phyloP scores from a whole-genome alignment of 2,888 invertebrate species.

The Iphiclides podalirius region DNA sequence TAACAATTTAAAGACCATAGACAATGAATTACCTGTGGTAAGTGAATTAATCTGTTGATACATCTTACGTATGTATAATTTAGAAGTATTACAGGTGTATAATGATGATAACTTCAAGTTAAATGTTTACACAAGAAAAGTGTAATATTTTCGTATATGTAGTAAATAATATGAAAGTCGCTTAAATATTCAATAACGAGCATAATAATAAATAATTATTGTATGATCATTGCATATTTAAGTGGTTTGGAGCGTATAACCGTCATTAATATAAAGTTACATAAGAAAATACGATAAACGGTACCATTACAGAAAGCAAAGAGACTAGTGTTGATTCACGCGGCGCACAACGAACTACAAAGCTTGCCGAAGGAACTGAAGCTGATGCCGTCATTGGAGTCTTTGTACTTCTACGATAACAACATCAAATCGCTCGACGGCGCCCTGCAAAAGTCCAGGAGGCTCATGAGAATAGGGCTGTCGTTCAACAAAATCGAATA shows the following conservation, averaged over 20 bases:
- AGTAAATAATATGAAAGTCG: too few relatives aligned
- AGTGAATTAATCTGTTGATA: constrained; percentile 47
- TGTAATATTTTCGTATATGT: too few relatives aligned
- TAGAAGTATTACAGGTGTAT: too few relatives aligned
- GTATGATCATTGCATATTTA: too few relatives aligned
- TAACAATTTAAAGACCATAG: constrained; percentile 86
- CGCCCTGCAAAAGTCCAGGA: constrained; percentile 84
- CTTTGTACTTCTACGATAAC: constrained; percentile 87
- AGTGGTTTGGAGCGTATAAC: too few relatives aligned
- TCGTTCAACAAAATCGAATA: constrained; percentile 87
- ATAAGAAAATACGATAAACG: too few relatives aligned
- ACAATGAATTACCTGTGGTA: constrained; percentile 86
- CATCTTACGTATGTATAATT: too few relatives aligned
- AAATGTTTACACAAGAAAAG: too few relatives aligned
- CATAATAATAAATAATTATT: too few relatives aligned
- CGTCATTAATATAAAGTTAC: too few relatives aligned
- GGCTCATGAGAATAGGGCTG: constrained; percentile 83
- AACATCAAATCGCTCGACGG: constrained; percentile 85
- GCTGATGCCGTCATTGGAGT: constrained; percentile 84
- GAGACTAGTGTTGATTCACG: constrained; percentile 85
- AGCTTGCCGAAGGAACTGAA: constrained; percentile 86
- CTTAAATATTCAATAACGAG: too few relatives aligned
- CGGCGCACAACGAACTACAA: constrained; percentile 86
- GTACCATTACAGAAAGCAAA: constrained; percentile 76
- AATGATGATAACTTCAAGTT: too few relatives aligned